Conservation (phyloP, 2,113 vertebrate species). For the Panthera uncia region DNA sequence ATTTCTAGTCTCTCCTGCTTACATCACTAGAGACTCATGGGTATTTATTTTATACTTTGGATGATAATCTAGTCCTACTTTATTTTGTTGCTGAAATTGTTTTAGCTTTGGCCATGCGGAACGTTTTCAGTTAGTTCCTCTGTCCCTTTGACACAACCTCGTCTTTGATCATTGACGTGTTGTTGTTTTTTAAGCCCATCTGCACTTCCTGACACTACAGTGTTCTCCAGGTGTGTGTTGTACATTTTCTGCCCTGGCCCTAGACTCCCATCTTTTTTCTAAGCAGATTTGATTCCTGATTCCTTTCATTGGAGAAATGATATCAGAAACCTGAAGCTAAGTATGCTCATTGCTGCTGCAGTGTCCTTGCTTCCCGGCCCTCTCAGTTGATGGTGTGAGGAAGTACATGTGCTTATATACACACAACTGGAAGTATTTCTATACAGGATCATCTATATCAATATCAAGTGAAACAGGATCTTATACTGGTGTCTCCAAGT, state of each 20-base stretch:
- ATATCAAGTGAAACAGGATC: neutral
- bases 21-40: neutral
- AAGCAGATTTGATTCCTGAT: neutral
- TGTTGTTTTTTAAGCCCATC: neutral
- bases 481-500: neutral
- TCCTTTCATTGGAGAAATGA: neutral
- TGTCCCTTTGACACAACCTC: neutral
- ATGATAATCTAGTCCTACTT: neutral
- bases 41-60: neutral
- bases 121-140: neutral
- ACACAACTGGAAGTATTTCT: neutral
- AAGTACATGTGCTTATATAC: neutral
- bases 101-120: neutral
- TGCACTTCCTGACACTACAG: neutral
- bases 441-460: neutral
- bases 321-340: neutral
- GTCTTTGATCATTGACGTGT: neutral
- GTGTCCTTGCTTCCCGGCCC: neutral
- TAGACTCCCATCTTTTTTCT: neutral
- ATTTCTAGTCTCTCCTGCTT: neutral
- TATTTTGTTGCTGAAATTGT: neutral
- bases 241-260: neutral
- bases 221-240: neutral
- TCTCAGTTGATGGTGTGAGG: neutral
- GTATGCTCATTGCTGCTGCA: neutral